Base-by-base conservation (phyloP, 2,888 invertebrate species). In the Tachina lurida region DNA sequence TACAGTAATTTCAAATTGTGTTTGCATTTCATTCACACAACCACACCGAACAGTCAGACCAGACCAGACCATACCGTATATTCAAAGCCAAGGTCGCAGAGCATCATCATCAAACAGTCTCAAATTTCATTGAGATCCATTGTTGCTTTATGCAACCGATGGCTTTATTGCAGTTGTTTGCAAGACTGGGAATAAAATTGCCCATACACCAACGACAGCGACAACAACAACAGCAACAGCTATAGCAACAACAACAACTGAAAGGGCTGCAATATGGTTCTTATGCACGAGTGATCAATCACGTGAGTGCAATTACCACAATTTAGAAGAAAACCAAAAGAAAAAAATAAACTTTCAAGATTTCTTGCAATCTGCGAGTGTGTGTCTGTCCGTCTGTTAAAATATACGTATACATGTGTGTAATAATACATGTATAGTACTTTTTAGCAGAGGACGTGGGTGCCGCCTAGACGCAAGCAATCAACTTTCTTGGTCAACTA, bases 231-330 rank as follows among this genome's bases (percentile, higher is more conserved):
- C 56, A 39, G 19, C 41, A 67, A 41, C 19, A 71, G n/a, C n/a
- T n/a, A 31, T 45, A 76, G 31, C 45, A 47, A 10, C 47, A 63
- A 41, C 22, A 67, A 71, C 10, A 71, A 45, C 56, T 68, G 49
- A 56, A 81, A 79, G 58, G 77, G 73, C 63, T 76, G 60, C 81
- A 68, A 81, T 83, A 82, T 84, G 79, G 49, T 75, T 75, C 62
- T 78, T 81, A 80, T 85, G 87, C 87, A 87, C 84, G 84, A 87
- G 84, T 88, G 88, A 89, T 88, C 88, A 89, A 89, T 89, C 89
- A 89, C 87, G 87, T 88, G 88, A 86, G 82, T 87, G 87, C 88
- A 88, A 88, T 88, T 88, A 88, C 88, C 87, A 87, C 87, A 88
- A 87, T 87, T 88, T 88, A 88, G 73, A 88, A 82, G 79, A 65